Base-by-base conservation (phyloP, 2,888 invertebrate genomes). In the Chymomyza procnemis region DNA sequence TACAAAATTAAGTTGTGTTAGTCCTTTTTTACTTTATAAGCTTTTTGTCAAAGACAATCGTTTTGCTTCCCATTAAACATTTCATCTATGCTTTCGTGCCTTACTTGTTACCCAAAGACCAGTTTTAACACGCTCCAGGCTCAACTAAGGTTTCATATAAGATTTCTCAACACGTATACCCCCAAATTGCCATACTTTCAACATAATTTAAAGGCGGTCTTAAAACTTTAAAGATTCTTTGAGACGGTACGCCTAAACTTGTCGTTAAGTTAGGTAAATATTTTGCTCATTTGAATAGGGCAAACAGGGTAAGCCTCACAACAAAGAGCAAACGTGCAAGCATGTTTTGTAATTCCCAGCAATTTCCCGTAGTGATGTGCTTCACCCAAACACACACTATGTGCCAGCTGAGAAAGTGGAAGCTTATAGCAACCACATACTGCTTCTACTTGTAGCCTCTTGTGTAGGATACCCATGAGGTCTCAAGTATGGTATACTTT, bases 251-350 rank as follows among this genome's bases (percentile, higher is more conserved):
- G 34, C 34, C 34, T 41, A 12, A 41, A 41, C 34, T 41, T 41
- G 34, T 41, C 34, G 34, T 41, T 41, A 41, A 41, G 34, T 12
- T 19, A 50, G 50, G 16, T 50, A 50, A 50, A 50, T 50, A 50
- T 19, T 50, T 50, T 50, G 50, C 50, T 50, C 50, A 50, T 50
- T 50, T 50, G 16, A 50, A 50, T 50, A 50, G 16, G 14, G 18
- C 19, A 50, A 18, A 50, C 50, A 50, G 16, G 47, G 16, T 18
- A 50, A 50, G 18, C 50, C 50, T n/a, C 8, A 50, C 50, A 50
- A 50, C 50, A 50, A 50, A 19, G 18, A 50, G 50, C 50, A 8
- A 50, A 50, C 50, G 50, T 50, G 50, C 34, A 41, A 50, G 50
- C 50, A 50, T 50, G 54, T 19, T 22, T 14, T 14, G 54, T 54